Percentiles rank a stretch among this genome's conserved stretches.
phyloP scores from a whole-genome alignment of 2,888 invertebrate genomes.

The Pachliopta kotzebuea region DNA sequence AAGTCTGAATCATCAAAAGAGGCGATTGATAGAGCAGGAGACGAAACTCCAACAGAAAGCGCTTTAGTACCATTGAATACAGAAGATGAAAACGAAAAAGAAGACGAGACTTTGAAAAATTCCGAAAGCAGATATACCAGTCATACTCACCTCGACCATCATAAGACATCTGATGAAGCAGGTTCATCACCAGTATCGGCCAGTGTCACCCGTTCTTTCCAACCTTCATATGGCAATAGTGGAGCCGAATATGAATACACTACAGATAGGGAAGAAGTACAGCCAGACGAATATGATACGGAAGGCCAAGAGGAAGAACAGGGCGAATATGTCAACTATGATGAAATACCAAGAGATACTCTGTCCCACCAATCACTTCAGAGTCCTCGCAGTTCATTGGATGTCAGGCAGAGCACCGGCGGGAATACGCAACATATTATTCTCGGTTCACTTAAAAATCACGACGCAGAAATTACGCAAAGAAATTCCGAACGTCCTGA shows the following conservation, averaged over 20 bases:
- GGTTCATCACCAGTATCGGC: slow-evolving; percentile 45
- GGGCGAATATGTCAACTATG: slow-evolving; percentile 82
- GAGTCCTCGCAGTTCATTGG: slow-evolving; percentile 55
- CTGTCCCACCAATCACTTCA: slow-evolving; percentile 60
- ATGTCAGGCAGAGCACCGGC: slow-evolving; percentile 71
- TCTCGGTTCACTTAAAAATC: slow-evolving; percentile 79
- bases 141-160: slow-evolving; percentile 67
- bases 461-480: slow-evolving; percentile 82
- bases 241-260: slow-evolving; percentile 62
- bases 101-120: slow-evolving; percentile 43
- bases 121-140: slow-evolving; percentile 47
- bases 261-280: slow-evolving; percentile 57
- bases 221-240: slow-evolving; percentile 47
- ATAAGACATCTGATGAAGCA: slow-evolving; percentile 42
- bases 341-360: slow-evolving; percentile 71
- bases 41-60: slow-evolving; percentile 29
- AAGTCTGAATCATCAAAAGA: slow-evolving; percentile 31
- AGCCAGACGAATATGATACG: slow-evolving; percentile 64
- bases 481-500: slow-evolving; percentile 74
- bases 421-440: slow-evolving; percentile 83
- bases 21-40: slow-evolving; percentile 14
- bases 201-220: slow-evolving; percentile 62
- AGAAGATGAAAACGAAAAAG: slow-evolving; percentile 34
- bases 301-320: slow-evolving; percentile 70
- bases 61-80: slow-evolving; percentile 20